Evolutionary conservation across 2,888 invertebrate species (phyloP).

Genomic region (Ypsolopha scabrella): DNA sequence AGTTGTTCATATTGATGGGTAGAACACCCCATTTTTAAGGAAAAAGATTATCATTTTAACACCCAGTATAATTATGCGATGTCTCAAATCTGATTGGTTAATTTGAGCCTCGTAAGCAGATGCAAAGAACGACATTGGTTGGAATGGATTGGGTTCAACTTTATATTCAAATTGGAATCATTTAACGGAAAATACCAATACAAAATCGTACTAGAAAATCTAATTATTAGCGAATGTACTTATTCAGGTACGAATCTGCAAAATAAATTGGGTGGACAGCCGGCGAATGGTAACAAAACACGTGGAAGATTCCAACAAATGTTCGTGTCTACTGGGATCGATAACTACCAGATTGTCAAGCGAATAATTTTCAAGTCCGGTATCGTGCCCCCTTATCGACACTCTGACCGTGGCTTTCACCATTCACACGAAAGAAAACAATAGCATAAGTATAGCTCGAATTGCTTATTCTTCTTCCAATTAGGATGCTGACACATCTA

Average conservation of each 20-base stretch:
- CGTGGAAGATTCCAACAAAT: neutral
- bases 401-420: too few relatives aligned
- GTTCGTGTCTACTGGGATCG: too few relatives aligned
- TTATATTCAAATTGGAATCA: conserved; percentile 29
- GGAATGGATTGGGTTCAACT: conserved; percentile 15
- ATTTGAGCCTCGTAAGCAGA: conserved; percentile 42
- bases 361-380: too few relatives aligned
- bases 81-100: conserved; percentile 39
- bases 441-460: too few relatives aligned
- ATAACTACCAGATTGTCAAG: too few relatives aligned
- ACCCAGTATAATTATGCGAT: neutral
- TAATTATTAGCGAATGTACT: neutral
- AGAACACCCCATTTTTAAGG: too few relatives aligned
- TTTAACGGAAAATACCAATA: conserved; percentile 28
- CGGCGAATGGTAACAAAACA: neutral
- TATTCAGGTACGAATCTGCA: neutral
- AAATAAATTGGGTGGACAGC: neutral
- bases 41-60: too few relatives aligned
- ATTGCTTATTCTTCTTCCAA: too few relatives aligned
- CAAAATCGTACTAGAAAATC: neutral
- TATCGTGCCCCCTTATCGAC: too few relatives aligned
- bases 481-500: too few relatives aligned
- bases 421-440: too few relatives aligned
- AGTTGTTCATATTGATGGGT: too few relatives aligned
- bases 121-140: conserved; percentile 39